These are phyloP conservation scores for Hemiprocne comata DNA, from an alignment of 2,113 vertebrate genomes.

Conservation along the genomic window DNA sequence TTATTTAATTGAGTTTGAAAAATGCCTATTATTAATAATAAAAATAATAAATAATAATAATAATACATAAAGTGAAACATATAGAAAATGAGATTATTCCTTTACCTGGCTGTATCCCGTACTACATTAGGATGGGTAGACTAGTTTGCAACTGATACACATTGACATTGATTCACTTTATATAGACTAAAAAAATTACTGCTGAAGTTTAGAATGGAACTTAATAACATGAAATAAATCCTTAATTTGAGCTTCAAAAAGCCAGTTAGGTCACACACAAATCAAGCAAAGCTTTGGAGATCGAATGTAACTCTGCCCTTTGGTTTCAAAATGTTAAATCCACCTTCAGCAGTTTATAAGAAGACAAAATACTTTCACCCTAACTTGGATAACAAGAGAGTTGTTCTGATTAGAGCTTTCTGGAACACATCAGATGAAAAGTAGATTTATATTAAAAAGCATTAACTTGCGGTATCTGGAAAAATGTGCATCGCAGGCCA, in stretches of 20 bases:
- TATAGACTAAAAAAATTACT: not conserved
- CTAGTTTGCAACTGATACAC: not conserved
- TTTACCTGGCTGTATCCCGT: not conserved
- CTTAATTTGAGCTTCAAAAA: not conserved
- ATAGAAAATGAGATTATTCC: not conserved
- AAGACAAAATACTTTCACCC: not conserved
- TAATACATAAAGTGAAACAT: not conserved
- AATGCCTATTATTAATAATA: not conserved
- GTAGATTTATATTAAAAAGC: constrained; percentile 25
- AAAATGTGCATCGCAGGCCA: constrained; percentile 17
- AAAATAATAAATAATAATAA: not conserved
- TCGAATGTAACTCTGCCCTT: not conserved
- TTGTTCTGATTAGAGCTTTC: not conserved
- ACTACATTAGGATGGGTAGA: not conserved
- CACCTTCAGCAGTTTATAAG: not conserved
- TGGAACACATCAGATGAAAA: not conserved
- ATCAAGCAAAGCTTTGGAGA: not conserved
- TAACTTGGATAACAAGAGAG: not conserved
- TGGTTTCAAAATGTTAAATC: not conserved
- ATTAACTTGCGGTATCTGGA: constrained; percentile 38
- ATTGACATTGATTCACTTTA: not conserved
- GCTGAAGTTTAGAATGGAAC: not conserved
- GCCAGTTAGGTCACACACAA: not conserved
- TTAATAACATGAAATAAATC: not conserved
- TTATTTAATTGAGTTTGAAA: not conserved